Evolutionary conservation across 1,140 invertebrate species (phyloP).

Genomic region (Pachypsylla venusta): DNA sequence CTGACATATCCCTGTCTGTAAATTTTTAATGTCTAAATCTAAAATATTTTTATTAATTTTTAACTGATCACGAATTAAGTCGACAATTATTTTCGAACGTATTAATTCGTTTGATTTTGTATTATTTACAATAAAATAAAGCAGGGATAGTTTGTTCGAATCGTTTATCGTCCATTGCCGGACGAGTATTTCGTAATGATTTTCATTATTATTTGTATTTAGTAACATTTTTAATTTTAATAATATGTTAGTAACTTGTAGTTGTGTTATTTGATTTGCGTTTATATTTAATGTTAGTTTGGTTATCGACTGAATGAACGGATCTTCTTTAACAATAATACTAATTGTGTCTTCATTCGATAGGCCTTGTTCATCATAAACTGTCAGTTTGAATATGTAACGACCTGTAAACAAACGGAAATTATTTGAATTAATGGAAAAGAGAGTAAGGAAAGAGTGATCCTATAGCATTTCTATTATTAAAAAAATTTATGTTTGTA

Average conservation of each 20-base stretch:
- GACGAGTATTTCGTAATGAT: conserved; percentile 12
- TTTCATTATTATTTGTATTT: background rate
- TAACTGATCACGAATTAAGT: conserved; percentile 46
- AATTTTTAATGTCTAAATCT: conserved; percentile 50
- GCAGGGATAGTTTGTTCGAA: conserved; percentile 11
- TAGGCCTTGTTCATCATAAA: conserved; percentile 76
- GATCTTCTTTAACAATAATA: conserved; percentile 63
- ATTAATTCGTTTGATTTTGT: too few species aligned
- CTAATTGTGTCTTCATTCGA: conserved; percentile 63
- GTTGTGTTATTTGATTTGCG: conserved; percentile 34
- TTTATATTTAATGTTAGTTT: conserved; percentile 52
- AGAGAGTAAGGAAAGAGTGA: too few species aligned
- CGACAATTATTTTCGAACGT: too few species aligned
- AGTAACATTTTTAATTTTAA: background rate
- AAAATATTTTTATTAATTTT: conserved; percentile 53
- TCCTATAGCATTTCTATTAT: too few species aligned
- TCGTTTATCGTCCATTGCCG: conserved; percentile 10
- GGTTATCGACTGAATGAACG: background rate
- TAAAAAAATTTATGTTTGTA: too few species aligned
- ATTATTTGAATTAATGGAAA: too few species aligned
- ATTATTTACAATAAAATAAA: background rate
- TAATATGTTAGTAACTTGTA: conserved; percentile 19
- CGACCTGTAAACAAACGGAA: too few species aligned
- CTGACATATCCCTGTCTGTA: conserved; percentile 74
- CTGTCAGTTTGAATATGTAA: conserved; percentile 76